phyloP scores from a whole-genome alignment of 2,888 invertebrate genomes.

The Drosophila parthenogenetica region DNA sequence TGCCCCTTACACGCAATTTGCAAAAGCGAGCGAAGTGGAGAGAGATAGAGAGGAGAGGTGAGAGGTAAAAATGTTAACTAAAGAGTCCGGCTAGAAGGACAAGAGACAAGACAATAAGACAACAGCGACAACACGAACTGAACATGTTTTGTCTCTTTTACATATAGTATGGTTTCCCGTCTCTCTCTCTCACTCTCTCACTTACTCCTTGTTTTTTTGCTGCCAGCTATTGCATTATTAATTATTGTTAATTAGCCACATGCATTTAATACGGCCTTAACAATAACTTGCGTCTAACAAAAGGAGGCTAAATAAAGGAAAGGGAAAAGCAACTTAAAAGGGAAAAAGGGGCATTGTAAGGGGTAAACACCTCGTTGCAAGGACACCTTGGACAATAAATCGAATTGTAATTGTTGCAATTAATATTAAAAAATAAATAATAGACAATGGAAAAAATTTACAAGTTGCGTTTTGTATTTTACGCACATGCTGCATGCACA shows the following conservation, averaged over 20 bases:
- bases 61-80: conserved; percentile 16
- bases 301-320: background rate
- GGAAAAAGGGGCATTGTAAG: background rate
- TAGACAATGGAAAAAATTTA: conserved; percentile 11
- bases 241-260: conserved; percentile 66
- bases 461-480: background rate
- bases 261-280: conserved; percentile 40
- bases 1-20: conserved; percentile 72
- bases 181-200: conserved; percentile 9
- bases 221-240: conserved; percentile 60
- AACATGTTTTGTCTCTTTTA: conserved; percentile 12
- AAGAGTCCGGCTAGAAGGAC: conserved; percentile 24
- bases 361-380: conserved; percentile 20
- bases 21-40: conserved; percentile 16
- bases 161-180: background rate
- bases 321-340: background rate
- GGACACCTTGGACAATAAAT: conserved; percentile 58
- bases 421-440: conserved; percentile 49
- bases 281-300: conserved; percentile 19
- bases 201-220: conserved; percentile 7
- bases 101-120: conserved; percentile 30
- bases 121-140: conserved; percentile 40
- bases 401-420: conserved; percentile 65
- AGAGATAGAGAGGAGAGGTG: conserved; percentile 26
- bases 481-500: conserved; percentile 26